These are phyloP conservation scores for Trichonephila inaurata DNA, from an alignment of 1,140 invertebrate species.

Conservation along the genomic window DNA sequence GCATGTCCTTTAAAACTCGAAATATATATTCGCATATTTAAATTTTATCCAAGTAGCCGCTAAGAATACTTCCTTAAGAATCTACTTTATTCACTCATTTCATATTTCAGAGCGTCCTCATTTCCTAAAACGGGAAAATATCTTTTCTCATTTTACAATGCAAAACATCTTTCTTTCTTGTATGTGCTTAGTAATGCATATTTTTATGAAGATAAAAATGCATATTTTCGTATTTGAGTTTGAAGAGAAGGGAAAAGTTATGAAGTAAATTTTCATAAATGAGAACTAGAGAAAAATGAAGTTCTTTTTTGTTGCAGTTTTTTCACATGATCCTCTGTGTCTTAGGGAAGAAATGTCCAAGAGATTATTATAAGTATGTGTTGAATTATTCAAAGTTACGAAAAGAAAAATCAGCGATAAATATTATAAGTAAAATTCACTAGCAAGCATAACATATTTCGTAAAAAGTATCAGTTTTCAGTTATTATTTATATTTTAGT, in stretches of 20 bases:
- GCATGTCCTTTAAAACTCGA: not conserved
- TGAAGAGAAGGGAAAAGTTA: no score
- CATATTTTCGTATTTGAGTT: not conserved
- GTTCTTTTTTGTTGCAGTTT: no score
- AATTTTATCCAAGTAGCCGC: not conserved
- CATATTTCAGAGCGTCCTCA: not conserved
- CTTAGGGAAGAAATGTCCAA: no score
- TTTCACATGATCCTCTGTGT: no score
- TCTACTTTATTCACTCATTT: not conserved
- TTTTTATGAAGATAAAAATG: slow-evolving; percentile 17
- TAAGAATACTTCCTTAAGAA: not conserved
- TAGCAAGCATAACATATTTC: no score
- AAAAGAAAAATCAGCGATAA: no score
- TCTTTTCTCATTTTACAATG: not conserved
- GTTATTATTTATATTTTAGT: no score
- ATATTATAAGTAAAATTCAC: no score
- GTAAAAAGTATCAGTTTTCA: no score
- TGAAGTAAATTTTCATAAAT: not conserved
- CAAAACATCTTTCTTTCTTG: not conserved
- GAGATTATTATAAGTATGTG: no score
- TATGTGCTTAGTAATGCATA: not conserved
- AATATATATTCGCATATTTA: not conserved
- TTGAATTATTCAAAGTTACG: no score
- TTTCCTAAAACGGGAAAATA: not conserved
- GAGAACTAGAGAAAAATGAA: not conserved